These are phyloP conservation scores for Trochalopteron elliotii DNA, from an alignment of 2,113 vertebrate species.

Conservation along the genomic window DNA sequence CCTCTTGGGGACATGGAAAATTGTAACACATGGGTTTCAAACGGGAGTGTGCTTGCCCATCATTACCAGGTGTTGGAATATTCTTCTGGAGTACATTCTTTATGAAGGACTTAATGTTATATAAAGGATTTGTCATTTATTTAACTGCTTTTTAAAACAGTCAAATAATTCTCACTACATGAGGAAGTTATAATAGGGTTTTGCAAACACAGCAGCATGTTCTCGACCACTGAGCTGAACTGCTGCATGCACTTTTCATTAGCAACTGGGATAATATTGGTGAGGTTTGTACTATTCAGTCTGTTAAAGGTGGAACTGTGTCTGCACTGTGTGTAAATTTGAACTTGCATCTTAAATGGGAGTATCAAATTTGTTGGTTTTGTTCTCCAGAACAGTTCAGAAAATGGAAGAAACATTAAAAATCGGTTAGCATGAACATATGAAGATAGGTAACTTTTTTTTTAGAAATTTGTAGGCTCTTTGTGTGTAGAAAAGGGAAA, in stretches of 20 bases:
- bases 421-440: not conserved
- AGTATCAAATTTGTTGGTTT: not conserved
- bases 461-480: not conserved
- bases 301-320: not conserved
- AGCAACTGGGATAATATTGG: not conserved
- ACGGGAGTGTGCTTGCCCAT: not conserved
- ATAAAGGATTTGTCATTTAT: not conserved
- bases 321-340: not conserved
- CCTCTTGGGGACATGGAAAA: not conserved
- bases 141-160: not conserved
- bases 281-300: not conserved
- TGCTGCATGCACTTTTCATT: not conserved
- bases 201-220: not conserved
- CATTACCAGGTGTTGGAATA: not conserved
- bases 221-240: not conserved
- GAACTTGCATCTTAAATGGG: not conserved
- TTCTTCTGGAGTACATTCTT: not conserved
- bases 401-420: not conserved
- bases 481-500: not conserved
- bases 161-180: not conserved
- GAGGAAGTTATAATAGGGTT: not conserved
- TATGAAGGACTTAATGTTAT: not conserved
- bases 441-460: not conserved
- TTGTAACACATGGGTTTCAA: not conserved
- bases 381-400: not conserved